These are phyloP conservation scores for Hydriomena furcata DNA, from an alignment of 2,888 invertebrate species.

Conservation along the genomic window DNA sequence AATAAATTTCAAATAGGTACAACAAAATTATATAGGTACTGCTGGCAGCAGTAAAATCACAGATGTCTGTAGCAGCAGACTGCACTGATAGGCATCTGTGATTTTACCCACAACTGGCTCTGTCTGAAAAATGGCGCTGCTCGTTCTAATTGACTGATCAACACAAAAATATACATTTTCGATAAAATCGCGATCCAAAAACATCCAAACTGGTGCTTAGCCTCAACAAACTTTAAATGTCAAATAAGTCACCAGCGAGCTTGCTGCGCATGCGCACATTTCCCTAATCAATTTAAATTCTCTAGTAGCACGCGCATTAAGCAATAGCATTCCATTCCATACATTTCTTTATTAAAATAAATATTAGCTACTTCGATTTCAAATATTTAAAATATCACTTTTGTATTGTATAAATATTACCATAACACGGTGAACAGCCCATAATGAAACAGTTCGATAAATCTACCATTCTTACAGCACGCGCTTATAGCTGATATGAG, in stretches of 20 bases:
- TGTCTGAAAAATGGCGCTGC: no score
- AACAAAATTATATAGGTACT: no score
- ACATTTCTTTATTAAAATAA: conserved; percentile 13
- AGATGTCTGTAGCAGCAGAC: no score
- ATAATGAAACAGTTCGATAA: conserved; percentile 32
- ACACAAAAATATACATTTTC: neutral
- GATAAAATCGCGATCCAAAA: no score
- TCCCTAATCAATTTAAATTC: conserved; percentile 28
- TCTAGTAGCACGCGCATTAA: conserved; percentile 27
- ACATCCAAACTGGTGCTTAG: neutral
- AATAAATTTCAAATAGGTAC: no score
- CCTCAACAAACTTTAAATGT: conserved; percentile 10
- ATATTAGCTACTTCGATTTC: conserved; percentile 12
- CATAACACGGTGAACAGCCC: conserved; percentile 20
- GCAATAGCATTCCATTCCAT: conserved; percentile 24
- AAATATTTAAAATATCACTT: conserved; percentile 18
- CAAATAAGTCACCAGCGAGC: conserved; percentile 7
- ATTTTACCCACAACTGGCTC: no score
- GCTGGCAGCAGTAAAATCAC: no score
- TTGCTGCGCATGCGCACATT: conserved; percentile 9
- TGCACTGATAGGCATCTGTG: no score
- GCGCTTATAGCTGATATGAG: neutral
- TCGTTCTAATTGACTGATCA: neutral
- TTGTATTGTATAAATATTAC: conserved; percentile 23
- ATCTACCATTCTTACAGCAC: conserved; percentile 20